These are phyloP conservation scores for Mus pahari DNA, from an alignment of 2,113 vertebrate species.

Conservation along the genomic window DNA sequence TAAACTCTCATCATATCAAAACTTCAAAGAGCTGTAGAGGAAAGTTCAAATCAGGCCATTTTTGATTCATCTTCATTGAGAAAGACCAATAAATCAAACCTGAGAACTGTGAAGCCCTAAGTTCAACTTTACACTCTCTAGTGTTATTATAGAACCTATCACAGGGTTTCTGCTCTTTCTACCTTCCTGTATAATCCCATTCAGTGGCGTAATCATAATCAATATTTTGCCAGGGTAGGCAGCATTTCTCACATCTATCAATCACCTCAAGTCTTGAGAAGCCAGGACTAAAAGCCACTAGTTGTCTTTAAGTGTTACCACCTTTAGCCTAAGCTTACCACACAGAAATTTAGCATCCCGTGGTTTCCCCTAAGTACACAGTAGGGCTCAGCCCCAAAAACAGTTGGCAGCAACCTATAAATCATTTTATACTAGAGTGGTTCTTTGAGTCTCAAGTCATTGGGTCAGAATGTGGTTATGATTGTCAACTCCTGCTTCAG, in stretches of 20 bases:
- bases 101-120: background rate
- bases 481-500: background rate
- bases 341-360: background rate
- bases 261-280: background rate
- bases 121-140: background rate
- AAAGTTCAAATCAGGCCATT: background rate
- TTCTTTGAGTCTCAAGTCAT: background rate
- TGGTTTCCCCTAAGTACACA: fast-evolving
- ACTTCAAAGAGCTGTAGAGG: background rate
- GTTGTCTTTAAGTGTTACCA: background rate
- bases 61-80: background rate
- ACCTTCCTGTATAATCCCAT: background rate
- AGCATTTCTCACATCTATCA: background rate
- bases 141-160: background rate
- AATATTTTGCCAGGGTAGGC: background rate
- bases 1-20: background rate
- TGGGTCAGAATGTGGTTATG: background rate
- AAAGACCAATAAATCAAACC: background rate
- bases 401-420: background rate
- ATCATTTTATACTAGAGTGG: no score
- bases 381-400: background rate
- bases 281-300: background rate
- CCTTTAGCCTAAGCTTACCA: background rate
- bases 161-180: background rate
- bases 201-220: background rate